These are phyloP conservation scores for Neostethus bicornis DNA, from an alignment of 2,797 vertebrate genomes.

Conservation along the genomic window DNA sequence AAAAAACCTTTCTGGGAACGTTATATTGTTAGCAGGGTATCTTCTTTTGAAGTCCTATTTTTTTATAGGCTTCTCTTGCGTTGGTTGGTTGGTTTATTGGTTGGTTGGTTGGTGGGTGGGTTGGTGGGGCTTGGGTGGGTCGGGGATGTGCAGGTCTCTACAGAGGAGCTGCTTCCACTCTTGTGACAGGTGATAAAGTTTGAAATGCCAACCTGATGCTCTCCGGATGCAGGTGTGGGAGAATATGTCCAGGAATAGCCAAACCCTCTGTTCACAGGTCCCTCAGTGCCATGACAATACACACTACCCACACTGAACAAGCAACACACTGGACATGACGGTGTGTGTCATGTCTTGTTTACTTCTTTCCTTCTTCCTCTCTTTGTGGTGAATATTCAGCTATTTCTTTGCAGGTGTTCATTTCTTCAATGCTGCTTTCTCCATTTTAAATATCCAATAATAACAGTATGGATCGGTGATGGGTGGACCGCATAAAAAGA, in stretches of 20 bases:
- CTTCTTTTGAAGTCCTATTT: too few relatives aligned
- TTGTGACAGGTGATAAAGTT: conserved; percentile 73
- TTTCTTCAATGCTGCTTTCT: neutral
- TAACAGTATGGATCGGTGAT: too few relatives aligned
- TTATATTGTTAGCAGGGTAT: too few relatives aligned
- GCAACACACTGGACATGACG: conserved; percentile 24
- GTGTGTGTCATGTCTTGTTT: conserved; percentile 54
- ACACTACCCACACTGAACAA: conserved; percentile 23
- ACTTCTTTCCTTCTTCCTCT: neutral
- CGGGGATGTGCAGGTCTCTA: conserved; percentile 27
- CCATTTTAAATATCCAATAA: neutral
- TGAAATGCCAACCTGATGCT: conserved; percentile 61
- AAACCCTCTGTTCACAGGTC: conserved; percentile 62
- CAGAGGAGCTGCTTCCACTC: conserved; percentile 49
- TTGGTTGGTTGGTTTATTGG: conserved; percentile 38
- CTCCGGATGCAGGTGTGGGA: conserved; percentile 59
- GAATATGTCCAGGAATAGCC: conserved; percentile 65
- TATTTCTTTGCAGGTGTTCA: conserved; percentile 7
- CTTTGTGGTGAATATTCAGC: conserved; percentile 10
- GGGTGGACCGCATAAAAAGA: too few relatives aligned
- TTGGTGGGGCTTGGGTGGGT: neutral
- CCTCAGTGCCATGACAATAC: conserved; percentile 43
- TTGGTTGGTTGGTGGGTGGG: neutral
- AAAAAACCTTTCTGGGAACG: too few relatives aligned
- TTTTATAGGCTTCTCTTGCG: conserved; percentile 41